Conservation (phyloP, 2,888 invertebrate species). For the Agonopterix alstromeriana region DNA sequence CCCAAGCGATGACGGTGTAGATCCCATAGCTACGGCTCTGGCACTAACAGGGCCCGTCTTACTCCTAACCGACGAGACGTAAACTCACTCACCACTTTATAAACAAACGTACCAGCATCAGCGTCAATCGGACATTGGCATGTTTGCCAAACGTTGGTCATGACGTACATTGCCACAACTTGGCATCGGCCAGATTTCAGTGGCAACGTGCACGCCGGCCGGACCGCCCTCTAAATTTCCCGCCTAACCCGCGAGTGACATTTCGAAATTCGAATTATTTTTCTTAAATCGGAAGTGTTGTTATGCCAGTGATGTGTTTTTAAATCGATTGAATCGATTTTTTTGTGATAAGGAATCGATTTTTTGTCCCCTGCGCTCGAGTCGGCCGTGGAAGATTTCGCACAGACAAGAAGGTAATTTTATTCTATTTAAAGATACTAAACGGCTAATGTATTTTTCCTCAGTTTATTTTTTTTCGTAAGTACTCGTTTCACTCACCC, state of each 20-base stretch:
- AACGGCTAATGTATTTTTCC: conserved; percentile 4
- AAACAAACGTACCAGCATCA: conserved; percentile 23
- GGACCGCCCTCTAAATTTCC: conserved; percentile 47
- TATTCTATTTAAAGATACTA: conserved; percentile 11
- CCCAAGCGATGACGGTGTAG: too few relatives aligned
- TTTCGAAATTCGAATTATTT: conserved; percentile 27
- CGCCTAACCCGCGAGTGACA: conserved; percentile 57
- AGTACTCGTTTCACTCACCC: too few relatives aligned
- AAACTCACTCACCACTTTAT: conserved; percentile 28
- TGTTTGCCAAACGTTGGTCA: conserved; percentile 27
- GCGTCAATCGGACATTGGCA: conserved; percentile 32
- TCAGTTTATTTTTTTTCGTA: conserved; percentile 4
- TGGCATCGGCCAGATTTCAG: conserved; percentile 43
- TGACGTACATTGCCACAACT: conserved; percentile 34
- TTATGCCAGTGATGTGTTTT: conserved; percentile 24
- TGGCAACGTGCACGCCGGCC: conserved; percentile 51
- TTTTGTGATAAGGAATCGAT: conserved; percentile 16
- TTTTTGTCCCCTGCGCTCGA: neutral
- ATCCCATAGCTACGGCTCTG: too few relatives aligned
- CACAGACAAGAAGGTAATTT: conserved; percentile 32
- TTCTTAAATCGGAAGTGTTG: conserved; percentile 18
- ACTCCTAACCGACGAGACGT: conserved; percentile 28
- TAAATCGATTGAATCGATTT: conserved; percentile 25
- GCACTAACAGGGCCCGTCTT: neutral
- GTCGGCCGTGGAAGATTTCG: conserved; percentile 23